Percentiles rank a stretch among this genome's conserved stretches.
These are phyloP conservation scores for Cynopterus brachyotis DNA, from an alignment of 2,113 vertebrate species.

Conservation along the genomic window DNA sequence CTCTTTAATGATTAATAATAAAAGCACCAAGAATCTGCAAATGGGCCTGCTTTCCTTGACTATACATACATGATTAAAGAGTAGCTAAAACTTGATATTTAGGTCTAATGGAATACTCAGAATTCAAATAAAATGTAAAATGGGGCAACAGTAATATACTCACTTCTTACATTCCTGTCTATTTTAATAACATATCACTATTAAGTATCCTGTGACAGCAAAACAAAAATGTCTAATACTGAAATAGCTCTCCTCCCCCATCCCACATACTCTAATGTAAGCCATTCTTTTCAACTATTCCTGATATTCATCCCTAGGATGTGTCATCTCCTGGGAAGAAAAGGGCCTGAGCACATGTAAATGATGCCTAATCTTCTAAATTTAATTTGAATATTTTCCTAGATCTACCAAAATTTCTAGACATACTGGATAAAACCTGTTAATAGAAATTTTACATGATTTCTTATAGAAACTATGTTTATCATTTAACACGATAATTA, in stretches of 20 bases:
- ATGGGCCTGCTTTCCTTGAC: background rate
- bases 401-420: background rate
- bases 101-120: background rate
- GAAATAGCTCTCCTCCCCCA: background rate
- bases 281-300: background rate
- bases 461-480: slow-evolving; percentile 23
- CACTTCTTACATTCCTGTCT: background rate
- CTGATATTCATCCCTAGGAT: background rate
- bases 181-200: background rate
- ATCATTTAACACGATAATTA: slow-evolving; percentile 10
- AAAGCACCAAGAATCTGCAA: background rate
- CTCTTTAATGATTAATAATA: background rate
- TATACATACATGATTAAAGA: background rate
- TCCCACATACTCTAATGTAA: background rate
- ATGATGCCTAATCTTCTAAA: background rate
- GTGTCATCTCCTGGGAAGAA: background rate
- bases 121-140: background rate
- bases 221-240: background rate
- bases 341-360: background rate
- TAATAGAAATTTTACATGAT: background rate
- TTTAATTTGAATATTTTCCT: background rate
- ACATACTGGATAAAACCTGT: background rate
- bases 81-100: background rate
- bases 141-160: background rate
- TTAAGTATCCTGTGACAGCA: background rate